Conservation (phyloP, 35 echinoderm and acorn worm genomes). For the Ptychodera flava region DNA sequence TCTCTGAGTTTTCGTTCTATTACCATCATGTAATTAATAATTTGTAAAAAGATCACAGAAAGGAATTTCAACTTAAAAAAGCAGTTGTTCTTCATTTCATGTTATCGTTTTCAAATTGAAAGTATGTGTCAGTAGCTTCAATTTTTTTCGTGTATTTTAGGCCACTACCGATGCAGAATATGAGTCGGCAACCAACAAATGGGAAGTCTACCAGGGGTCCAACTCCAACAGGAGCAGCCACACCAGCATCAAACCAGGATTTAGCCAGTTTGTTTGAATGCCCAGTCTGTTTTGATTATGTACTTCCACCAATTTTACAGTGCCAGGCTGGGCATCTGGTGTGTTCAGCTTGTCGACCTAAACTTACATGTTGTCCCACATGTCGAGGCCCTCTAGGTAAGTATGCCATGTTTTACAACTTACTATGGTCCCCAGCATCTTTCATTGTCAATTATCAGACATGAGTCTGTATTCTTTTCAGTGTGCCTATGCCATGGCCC, state of each 20-base stretch:
- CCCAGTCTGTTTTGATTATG: constrained; percentile 98
- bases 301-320: constrained; percentile 92
- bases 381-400: constrained; percentile 93
- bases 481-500: too few species aligned
- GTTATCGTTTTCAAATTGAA: too few species aligned
- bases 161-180: constrained; percentile 8
- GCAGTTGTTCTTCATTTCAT: too few species aligned
- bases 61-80: too few species aligned
- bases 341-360: constrained; percentile 89
- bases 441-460: too few species aligned
- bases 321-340: constrained; percentile 98
- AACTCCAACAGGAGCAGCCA: constrained; percentile 51
- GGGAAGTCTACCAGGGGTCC: constrained; percentile 41
- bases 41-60: too few species aligned
- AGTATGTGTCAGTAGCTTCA: too few species aligned
- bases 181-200: constrained; percentile 75
- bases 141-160: too few species aligned
- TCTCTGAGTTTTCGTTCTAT: too few species aligned
- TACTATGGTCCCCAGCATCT: too few species aligned
- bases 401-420: neutral
- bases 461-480: too few species aligned
- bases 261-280: constrained; percentile 96
- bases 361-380: constrained; percentile 92
- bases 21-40: too few species aligned
- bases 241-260: constrained; percentile 95